Conservation (phyloP, 2,888 invertebrate species). For the Melipona beecheii region DNA sequence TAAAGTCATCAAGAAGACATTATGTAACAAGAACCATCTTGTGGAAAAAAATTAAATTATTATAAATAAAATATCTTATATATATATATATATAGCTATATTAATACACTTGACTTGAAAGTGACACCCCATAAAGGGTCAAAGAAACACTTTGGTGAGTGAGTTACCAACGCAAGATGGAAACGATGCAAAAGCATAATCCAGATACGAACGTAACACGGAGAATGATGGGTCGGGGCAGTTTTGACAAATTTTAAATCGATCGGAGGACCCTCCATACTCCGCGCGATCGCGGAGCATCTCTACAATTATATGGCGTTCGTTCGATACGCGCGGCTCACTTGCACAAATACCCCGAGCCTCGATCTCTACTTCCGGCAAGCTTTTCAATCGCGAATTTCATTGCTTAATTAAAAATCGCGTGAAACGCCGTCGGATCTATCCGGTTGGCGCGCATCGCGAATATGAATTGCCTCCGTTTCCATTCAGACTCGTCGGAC, state of each 20-base stretch:
- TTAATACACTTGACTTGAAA: too few species aligned
- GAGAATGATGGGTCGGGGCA: background rate
- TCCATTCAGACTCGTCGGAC: background rate
- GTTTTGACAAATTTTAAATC: background rate
- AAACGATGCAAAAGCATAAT: background rate
- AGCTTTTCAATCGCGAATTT: conserved; percentile 15
- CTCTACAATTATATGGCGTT: background rate
- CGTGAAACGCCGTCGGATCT: background rate
- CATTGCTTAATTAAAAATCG: conserved; percentile 21
- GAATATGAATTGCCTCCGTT: conserved; percentile 27
- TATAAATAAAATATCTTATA: too few species aligned
- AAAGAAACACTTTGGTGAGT: background rate
- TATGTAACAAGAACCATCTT: too few species aligned
- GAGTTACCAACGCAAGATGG: background rate
- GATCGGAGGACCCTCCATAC: background rate
- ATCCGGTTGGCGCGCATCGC: background rate
- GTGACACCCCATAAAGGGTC: too few species aligned
- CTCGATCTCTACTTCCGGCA: background rate
- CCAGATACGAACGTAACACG: background rate
- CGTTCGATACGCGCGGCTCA: background rate
- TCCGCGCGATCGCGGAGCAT: background rate
- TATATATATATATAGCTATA: too few species aligned
- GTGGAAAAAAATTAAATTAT: too few species aligned
- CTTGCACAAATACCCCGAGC: background rate
- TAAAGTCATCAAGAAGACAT: too few species aligned